These are phyloP conservation scores for Petrolisthes manimaculis DNA, from an alignment of 2,888 invertebrate species.

Conservation along the genomic window DNA sequence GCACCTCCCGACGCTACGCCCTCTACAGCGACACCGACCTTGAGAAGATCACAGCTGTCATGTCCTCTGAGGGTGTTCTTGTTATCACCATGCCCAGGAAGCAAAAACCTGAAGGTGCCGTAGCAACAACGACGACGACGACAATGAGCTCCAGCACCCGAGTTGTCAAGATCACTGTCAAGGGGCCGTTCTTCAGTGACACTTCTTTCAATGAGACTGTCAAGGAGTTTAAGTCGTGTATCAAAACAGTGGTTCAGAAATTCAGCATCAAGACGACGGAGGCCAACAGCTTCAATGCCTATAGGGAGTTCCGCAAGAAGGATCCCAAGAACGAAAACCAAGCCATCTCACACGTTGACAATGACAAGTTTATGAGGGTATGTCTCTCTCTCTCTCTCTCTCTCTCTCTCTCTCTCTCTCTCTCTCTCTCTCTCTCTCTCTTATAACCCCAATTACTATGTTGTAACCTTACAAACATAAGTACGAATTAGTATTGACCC, in stretches of 20 bases:
- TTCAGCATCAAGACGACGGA: conserved; percentile 30
- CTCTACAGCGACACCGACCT: neutral
- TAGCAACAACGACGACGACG: neutral
- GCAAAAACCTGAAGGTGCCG: neutral
- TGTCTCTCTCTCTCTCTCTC: neutral
- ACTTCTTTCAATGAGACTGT: conserved; percentile 13
- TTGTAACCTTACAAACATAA: neutral
- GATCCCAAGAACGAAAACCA: conserved; percentile 34
- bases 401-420: conserved; percentile 29
- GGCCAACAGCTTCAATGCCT: conserved; percentile 15
- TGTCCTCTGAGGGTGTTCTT: conserved; percentile 59
- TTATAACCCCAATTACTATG: neutral
- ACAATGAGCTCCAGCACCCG: neutral
- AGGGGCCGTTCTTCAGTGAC: conserved; percentile 34
- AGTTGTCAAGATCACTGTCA: conserved; percentile 7
- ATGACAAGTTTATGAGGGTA: conserved; percentile 2
- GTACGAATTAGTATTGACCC: neutral
- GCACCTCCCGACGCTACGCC: conserved; percentile 23
- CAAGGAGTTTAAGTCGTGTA: conserved; percentile 22
- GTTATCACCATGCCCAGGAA: conserved; percentile 29
- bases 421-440: conserved; percentile 29
- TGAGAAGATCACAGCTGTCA: conserved; percentile 17
- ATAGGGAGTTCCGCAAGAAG: conserved; percentile 25
- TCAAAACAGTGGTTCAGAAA: conserved; percentile 16
- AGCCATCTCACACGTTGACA: conserved; percentile 17